Base-by-base conservation (phyloP, 2,888 invertebrate genomes). In the Polyommatus iphigenia region DNA sequence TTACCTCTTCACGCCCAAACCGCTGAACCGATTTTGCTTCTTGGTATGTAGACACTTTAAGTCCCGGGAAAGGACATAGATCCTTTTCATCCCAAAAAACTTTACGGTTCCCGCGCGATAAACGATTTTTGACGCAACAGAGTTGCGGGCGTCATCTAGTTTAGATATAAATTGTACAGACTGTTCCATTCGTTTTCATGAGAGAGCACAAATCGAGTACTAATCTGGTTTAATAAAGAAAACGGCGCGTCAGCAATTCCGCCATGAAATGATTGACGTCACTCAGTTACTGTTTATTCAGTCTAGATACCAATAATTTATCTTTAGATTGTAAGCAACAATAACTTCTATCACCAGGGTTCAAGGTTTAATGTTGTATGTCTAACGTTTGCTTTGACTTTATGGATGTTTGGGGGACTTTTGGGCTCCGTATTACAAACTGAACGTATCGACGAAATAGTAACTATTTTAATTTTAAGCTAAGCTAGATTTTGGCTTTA, bases 221-320 rank as follows among this genome's bases (percentile, higher is more conserved):
- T 67, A 67, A 67, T 67, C 29, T 2, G 67, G 29, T 67, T 15
- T 29, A 67, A 29, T 67, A 32, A 29, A 15, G 6, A 67, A 67
- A 67, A 32, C 29, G 7, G 67, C 67, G 32, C 67, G 15, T 32
- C 13, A 46, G 41, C 46, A 46, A 73, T 46, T 20, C n/a, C 41
- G n/a, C 50, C 24, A 73, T 73, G 50, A 24, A 75, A 75, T 75
- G 15, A 75, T 54, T 75, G 46, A 50, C 75, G 54, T 75, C 54
- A 54, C 54, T 54, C 75, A 75, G 46, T 75, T 50, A 75, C 54
- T 73, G 73, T 73, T 75, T 50, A 29, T 75, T 75, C 75, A 54
- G 50, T 29, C 75, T 50, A 54, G 75, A 75, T 75, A 18, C 75
- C 50, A 75, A 54, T 75, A 75, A 54, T 75, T 10, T 75, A 20